Conservation (phyloP, 2,888 invertebrate species). For the Rhingia campestris region DNA sequence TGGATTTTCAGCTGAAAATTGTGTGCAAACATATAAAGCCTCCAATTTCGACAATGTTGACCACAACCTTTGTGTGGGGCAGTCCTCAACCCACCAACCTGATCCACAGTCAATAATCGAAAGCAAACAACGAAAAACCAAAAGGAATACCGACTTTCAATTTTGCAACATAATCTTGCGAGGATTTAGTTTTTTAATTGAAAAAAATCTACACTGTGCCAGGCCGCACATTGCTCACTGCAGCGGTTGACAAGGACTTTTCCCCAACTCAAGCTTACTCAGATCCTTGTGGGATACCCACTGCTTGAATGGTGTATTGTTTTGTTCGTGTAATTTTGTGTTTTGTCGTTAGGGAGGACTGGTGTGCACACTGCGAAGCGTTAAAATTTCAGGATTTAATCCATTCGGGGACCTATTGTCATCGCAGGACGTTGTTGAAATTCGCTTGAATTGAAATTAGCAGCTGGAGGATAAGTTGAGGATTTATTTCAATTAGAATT, state of each 20-base stretch:
- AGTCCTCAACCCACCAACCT: neutral
- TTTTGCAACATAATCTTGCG: conserved; percentile 20
- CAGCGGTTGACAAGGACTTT: neutral
- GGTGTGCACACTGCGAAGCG: too few species aligned
- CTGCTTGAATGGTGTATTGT: too few species aligned
- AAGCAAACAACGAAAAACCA: neutral
- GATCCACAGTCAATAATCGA: neutral
- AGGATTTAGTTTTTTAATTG: conserved; percentile 39
- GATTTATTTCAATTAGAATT: conserved; percentile 36
- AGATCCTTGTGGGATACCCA: neutral
- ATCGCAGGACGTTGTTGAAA: neutral
- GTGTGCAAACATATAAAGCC: conserved; percentile 32
- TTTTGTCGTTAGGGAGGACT: neutral
- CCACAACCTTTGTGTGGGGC: neutral
- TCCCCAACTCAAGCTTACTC: neutral
- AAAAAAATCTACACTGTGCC: conserved; percentile 1
- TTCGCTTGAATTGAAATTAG: neutral
- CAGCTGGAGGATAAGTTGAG: neutral
- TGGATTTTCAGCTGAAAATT: conserved; percentile 7
- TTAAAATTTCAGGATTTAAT: neutral
- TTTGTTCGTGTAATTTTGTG: neutral
- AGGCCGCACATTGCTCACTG: too few species aligned
- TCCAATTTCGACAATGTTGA: conserved; percentile 33
- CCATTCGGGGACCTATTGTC: conserved; percentile 1
- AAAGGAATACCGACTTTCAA: conserved; percentile 7